phyloP scores from a whole-genome alignment of 2,888 invertebrate genomes.

The Lutraria lutraria region DNA sequence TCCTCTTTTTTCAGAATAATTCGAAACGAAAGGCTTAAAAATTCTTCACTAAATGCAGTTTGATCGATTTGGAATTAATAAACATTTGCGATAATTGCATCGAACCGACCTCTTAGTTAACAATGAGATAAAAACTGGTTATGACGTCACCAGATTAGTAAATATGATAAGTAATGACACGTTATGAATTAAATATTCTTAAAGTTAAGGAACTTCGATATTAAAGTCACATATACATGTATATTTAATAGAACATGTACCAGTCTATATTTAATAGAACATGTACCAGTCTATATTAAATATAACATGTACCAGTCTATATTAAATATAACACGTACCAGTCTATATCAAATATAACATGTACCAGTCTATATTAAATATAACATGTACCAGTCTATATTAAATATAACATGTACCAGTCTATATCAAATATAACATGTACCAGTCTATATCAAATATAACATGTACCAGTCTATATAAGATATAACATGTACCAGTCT shows the following conservation, averaged over 20 bases:
- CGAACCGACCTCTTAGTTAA: too few species aligned
- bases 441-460: too few species aligned
- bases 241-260: too few species aligned
- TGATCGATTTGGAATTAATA: neutral
- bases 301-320: neutral
- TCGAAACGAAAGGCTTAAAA: neutral
- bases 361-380: neutral
- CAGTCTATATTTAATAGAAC: too few species aligned
- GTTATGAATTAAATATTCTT: too few species aligned
- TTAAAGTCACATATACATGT: too few species aligned
- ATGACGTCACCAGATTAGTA: too few species aligned
- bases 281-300: too few species aligned
- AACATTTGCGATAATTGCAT: neutral
- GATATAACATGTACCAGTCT: neutral
- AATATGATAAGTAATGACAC: too few species aligned
- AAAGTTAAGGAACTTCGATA: too few species aligned
- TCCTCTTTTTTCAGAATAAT: neutral
- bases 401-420: neutral
- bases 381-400: neutral
- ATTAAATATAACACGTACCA: slow-evolving; percentile 1
- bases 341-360: neutral
- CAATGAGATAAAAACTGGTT: too few species aligned
- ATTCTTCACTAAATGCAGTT: neutral
- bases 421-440: neutral
- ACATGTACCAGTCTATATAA: neutral